phyloP scores from a whole-genome alignment of 2,113 vertebrate genomes.

The Antigone vipio region DNA sequence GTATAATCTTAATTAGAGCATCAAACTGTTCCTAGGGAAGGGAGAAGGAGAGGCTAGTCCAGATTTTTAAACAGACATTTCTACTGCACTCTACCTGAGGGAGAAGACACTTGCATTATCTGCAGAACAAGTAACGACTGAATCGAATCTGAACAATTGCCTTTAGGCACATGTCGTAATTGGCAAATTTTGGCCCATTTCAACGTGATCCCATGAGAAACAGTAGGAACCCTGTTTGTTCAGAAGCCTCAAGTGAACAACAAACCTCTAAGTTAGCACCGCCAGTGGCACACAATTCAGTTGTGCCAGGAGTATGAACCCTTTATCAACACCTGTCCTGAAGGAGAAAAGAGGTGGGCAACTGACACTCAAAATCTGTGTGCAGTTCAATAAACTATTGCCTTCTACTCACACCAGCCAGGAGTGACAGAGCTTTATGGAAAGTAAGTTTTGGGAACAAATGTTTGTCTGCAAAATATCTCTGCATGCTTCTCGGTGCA shows the following conservation, averaged over 20 bases:
- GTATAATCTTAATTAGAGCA: background rate
- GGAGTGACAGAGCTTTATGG: background rate
- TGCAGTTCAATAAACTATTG: background rate
- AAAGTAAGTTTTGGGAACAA: background rate
- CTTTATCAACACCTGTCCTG: background rate
- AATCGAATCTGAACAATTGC: background rate
- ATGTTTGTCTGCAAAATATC: background rate
- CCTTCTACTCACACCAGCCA: background rate
- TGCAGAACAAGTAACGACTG: background rate
- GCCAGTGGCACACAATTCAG: background rate
- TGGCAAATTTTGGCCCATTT: background rate
- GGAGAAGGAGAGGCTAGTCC: background rate
- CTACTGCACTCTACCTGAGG: background rate
- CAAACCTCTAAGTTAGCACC: background rate
- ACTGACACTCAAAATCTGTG: background rate
- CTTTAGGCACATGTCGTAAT: background rate
- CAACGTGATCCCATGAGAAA: background rate
- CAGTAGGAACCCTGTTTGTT: background rate
- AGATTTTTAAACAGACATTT: background rate
- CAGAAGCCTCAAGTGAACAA: background rate
- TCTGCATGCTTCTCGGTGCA: background rate
- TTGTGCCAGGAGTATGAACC: background rate
- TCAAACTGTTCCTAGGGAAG: background rate
- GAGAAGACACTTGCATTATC: background rate
- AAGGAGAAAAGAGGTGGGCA: background rate